phyloP scores from a whole-genome alignment of 2,113 vertebrate species.

The Trochalopteron elliotii region DNA sequence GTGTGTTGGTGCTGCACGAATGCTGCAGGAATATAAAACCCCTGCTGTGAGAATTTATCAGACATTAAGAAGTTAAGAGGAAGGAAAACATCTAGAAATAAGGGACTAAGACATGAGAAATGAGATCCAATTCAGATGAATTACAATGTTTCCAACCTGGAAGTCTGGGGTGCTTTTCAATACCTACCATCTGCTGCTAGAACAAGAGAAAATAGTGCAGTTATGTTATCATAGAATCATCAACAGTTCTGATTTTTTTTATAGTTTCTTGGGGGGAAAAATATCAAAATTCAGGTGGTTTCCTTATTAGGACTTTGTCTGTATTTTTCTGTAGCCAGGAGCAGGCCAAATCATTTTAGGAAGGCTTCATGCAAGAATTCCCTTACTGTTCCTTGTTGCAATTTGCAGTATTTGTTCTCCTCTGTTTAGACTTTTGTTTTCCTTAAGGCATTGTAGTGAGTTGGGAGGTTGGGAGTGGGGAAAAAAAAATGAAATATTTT shows the following conservation, averaged over 20 bases:
- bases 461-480: neutral
- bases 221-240: neutral
- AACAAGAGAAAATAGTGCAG: neutral
- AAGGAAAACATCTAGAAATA: neutral
- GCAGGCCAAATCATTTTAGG: neutral
- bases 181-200: neutral
- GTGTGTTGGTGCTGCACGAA: fast-evolving
- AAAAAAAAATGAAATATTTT: neutral
- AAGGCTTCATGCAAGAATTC: neutral
- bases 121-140: neutral
- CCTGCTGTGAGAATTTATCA: neutral
- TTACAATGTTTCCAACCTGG: neutral
- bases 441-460: neutral
- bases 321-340: neutral
- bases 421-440: neutral
- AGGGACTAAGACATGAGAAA: neutral
- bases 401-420: neutral
- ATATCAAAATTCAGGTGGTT: neutral
- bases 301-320: neutral
- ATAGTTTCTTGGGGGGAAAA: neutral
- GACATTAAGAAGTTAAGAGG: neutral
- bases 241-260: neutral
- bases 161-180: neutral
- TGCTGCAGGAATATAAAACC: neutral
- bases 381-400: neutral